A percentile compares a stretch with the other conserved stretches of the same genome.
Evolutionary conservation across 2,888 invertebrate species (phyloP).

Genomic region (Teinopalpus imperialis): DNA sequence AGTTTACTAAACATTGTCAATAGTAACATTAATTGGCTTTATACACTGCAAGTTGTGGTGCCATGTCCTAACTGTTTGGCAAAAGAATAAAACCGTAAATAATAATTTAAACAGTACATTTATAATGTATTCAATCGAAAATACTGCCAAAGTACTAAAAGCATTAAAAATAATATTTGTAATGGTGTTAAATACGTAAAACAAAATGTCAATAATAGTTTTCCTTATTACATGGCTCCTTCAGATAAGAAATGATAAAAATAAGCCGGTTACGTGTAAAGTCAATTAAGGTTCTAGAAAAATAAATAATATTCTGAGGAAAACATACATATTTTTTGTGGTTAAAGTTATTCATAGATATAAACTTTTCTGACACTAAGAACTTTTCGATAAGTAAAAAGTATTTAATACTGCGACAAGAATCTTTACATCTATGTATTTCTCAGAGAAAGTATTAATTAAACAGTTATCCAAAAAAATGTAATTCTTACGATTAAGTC

Average conservation of each 20-base stretch:
- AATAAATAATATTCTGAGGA: not conserved
- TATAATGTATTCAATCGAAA: too few species aligned
- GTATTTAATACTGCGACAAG: not conserved
- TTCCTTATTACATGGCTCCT: not conserved
- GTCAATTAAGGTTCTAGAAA: not conserved
- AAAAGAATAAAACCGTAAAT: too few species aligned
- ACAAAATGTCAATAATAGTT: too few species aligned
- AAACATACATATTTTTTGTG: not conserved
- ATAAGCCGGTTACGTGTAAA: constrained; percentile 7
- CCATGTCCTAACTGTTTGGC: too few species aligned
- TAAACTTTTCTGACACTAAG: too few species aligned
- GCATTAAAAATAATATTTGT: too few species aligned
- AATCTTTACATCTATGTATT: not conserved
- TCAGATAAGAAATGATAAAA: constrained; percentile 18
- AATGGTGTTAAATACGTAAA: not conserved
- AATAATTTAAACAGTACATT: too few species aligned
- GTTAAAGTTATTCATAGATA: too few species aligned
- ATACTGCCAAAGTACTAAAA: too few species aligned
- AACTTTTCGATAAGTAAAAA: constrained; percentile 6
- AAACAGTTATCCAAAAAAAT: constrained; percentile 22
- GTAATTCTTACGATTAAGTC: constrained; percentile 56
- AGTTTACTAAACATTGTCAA: too few species aligned
- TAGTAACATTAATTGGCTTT: too few species aligned
- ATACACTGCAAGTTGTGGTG: too few species aligned
- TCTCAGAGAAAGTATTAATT: not conserved